phyloP scores from a whole-genome alignment of 1,140 invertebrate genomes.

The Theocolax elegans region DNA sequence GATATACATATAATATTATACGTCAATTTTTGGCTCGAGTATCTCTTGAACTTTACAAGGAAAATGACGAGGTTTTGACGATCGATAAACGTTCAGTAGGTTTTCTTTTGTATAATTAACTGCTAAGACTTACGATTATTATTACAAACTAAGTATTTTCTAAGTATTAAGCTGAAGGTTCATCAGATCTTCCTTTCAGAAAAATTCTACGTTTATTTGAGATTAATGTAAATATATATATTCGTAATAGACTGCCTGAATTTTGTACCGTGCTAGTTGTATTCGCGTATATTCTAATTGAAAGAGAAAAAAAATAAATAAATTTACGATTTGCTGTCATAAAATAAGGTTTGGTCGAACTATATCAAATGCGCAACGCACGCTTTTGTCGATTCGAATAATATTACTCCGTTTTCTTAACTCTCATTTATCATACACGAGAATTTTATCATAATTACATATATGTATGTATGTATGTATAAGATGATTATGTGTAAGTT shows the following conservation, averaged over 20 bases:
- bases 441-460: background rate
- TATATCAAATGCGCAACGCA: too few relatives aligned
- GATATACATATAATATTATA: too few relatives aligned
- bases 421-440: background rate
- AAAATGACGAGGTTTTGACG: background rate
- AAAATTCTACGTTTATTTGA: conserved; percentile 28
- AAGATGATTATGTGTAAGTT: conserved; percentile 25
- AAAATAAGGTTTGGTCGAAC: background rate
- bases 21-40: background rate
- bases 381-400: background rate
- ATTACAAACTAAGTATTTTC: conserved; percentile 4
- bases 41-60: background rate
- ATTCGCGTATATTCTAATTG: conserved; percentile 23
- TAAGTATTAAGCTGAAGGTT: conserved; percentile 30
- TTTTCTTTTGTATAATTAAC: background rate
- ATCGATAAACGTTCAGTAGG: conserved; percentile 7
- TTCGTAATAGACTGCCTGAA: conserved; percentile 36
- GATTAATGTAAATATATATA: conserved; percentile 40
- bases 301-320: background rate
- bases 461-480: background rate
- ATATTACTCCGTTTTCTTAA: too few relatives aligned
- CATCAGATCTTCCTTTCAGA: background rate
- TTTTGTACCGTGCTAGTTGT: conserved; percentile 35
- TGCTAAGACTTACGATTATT: conserved; percentile 6
- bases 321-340: conserved; percentile 3